Percentiles rank a stretch among this genome's conserved stretches.
Conservation (phyloP, 2,797 vertebrate species). For the Epinephelus malabaricus region DNA sequence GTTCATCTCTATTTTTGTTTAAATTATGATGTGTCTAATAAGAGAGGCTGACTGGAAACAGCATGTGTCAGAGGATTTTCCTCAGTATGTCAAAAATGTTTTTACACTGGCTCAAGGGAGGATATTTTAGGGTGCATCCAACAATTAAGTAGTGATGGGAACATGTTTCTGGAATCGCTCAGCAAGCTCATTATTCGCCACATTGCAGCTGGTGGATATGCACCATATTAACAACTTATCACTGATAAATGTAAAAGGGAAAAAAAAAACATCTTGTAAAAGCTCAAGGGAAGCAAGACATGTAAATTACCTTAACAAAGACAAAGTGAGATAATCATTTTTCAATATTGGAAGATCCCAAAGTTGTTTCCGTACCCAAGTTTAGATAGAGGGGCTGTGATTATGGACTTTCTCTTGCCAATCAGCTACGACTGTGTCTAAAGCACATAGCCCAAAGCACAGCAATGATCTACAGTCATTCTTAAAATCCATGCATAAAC, state of each 20-base stretch:
- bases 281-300: background rate
- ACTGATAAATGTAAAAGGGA: no score
- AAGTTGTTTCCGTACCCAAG: background rate
- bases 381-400: background rate
- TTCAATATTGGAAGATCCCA: background rate
- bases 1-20: slow-evolving; percentile 45
- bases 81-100: background rate
- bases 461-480: background rate
- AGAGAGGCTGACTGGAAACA: slow-evolving; percentile 46
- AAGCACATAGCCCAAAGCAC: background rate
- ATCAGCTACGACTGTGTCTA: background rate
- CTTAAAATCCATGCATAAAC: background rate
- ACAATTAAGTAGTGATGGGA: background rate
- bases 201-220: no score
- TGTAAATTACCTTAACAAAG: background rate
- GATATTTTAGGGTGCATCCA: background rate
- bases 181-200: background rate
- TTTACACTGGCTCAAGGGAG: background rate
- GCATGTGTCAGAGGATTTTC: slow-evolving; percentile 21
- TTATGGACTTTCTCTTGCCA: background rate
- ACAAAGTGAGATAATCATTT: background rate
- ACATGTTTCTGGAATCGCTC: background rate
- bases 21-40: slow-evolving; percentile 52
- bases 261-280: no score
- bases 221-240: no score